Evolutionary conservation across 2,113 vertebrate genomes (phyloP).

Genomic region (Egretta garzetta): DNA sequence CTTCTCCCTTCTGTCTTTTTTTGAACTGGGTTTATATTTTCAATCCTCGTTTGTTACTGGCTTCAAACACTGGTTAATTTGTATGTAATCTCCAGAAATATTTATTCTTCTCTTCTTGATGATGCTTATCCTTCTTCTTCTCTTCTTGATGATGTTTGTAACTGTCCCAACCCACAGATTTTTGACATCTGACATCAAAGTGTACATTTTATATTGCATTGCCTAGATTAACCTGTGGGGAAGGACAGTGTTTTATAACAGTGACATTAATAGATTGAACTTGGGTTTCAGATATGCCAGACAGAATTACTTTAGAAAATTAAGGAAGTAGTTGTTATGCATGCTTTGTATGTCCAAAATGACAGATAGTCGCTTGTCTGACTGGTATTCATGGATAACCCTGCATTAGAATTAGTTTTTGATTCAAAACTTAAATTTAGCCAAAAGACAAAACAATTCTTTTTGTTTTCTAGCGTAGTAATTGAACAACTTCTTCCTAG

Average conservation of each 20-base stretch:
- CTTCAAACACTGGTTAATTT: neutral
- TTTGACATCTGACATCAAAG: neutral
- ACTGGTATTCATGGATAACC: neutral
- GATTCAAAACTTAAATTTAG: neutral
- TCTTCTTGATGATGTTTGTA: neutral
- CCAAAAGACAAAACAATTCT: neutral
- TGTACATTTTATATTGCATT: neutral
- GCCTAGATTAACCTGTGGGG: neutral
- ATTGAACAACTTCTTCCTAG: constrained; percentile 67
- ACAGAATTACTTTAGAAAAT: neutral
- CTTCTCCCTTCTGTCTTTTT: neutral
- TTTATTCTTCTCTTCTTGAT: neutral
- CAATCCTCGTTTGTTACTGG: neutral
- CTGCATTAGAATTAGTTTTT: neutral
- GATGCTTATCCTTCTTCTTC: neutral
- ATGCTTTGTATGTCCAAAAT: neutral
- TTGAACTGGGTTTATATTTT: neutral
- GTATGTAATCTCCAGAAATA: neutral
- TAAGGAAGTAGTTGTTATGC: neutral
- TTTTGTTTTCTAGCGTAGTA: neutral
- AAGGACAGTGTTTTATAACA: neutral
- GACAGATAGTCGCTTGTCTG: neutral
- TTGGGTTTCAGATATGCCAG: neutral
- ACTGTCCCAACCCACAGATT: neutral
- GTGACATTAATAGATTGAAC: neutral